phyloP scores from a whole-genome alignment of 2,113 vertebrate genomes.

The Tupaia tana region DNA sequence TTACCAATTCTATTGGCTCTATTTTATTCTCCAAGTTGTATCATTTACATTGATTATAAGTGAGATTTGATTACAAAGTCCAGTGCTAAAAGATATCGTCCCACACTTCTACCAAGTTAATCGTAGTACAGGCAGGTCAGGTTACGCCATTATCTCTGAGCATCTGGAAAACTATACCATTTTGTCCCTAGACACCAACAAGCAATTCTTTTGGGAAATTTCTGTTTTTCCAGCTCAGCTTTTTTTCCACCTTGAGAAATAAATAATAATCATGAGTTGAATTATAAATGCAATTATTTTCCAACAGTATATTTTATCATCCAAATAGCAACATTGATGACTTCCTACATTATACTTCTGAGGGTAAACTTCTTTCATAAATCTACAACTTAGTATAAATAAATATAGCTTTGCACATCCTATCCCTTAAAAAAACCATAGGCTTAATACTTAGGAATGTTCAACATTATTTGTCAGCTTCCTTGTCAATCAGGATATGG shows the following conservation, averaged over 20 bases:
- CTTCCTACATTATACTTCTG: background rate
- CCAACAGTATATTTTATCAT: background rate
- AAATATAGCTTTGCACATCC: background rate
- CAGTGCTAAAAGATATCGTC: slow-evolving; percentile 46
- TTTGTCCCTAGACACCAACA: slow-evolving; percentile 45
- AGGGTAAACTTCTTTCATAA: background rate
- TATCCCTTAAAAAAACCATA: background rate
- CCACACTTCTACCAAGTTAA: slow-evolving; percentile 61
- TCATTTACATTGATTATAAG: background rate
- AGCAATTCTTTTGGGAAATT: slow-evolving; percentile 62
- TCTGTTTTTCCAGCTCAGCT: slow-evolving; percentile 55
- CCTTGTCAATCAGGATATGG: background rate
- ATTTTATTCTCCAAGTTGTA: slow-evolving; percentile 2
- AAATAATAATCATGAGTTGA: slow-evolving; percentile 58
- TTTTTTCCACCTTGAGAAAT: slow-evolving; percentile 53
- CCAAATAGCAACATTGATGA: background rate
- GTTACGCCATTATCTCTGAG: slow-evolving; percentile 75
- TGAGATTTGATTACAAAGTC: slow-evolving; percentile 1
- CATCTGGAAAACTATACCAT: slow-evolving; percentile 76
- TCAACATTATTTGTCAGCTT: background rate
- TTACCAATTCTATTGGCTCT: background rate
- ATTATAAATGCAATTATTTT: slow-evolving; percentile 40
- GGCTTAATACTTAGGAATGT: background rate
- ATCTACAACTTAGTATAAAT: background rate
- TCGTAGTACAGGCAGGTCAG: slow-evolving; percentile 37